Conservation (phyloP, 30 jellyfish, hydroid and myxozoan genomes). For the Catostylus mosaicus region DNA sequence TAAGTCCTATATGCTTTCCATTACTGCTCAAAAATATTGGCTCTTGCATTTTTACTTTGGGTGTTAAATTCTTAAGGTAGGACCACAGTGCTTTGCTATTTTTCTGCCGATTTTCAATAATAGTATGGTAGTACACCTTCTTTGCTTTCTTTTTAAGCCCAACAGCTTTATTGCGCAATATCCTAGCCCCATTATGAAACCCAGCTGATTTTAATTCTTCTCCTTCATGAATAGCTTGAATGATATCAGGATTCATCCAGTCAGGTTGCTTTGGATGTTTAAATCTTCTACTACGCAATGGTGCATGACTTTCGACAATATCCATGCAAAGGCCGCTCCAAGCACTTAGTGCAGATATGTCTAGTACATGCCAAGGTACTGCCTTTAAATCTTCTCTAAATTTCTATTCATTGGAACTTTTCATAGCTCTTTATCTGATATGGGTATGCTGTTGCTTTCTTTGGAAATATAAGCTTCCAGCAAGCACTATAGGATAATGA, state of each 20-base stretch:
- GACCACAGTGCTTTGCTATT: constrained; percentile 25
- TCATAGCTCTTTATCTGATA: constrained; percentile 5
- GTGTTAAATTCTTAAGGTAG: constrained; percentile 15
- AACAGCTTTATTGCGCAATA: constrained; percentile 36
- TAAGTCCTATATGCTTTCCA: constrained; percentile 17
- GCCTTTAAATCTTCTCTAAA: constrained; percentile 35
- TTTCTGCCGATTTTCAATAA: constrained; percentile 34
- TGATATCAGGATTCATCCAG: constrained; percentile 54
- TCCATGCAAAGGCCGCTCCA: constrained; percentile 40
- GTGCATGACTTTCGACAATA: constrained; percentile 35
- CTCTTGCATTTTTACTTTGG: constrained; percentile 13
- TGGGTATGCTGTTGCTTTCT: no score
- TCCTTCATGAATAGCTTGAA: constrained; percentile 21
- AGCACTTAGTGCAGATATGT: constrained; percentile 33
- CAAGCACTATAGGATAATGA: constrained; percentile 42
- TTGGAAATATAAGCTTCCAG: constrained; percentile 17
- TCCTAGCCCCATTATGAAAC: constrained; percentile 14
- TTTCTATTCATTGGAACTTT: constrained; percentile 16
- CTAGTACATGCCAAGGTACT: no score
- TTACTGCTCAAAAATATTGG: constrained; percentile 6
- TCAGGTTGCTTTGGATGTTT: constrained; percentile 42
- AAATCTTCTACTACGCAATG: constrained; percentile 39
- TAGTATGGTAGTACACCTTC: constrained; percentile 23
- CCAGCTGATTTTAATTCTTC: constrained; percentile 34
- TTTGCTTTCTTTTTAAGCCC: constrained; percentile 30